Conservation (phyloP, 2,113 vertebrate genomes). For the Podarcis muralis region DNA sequence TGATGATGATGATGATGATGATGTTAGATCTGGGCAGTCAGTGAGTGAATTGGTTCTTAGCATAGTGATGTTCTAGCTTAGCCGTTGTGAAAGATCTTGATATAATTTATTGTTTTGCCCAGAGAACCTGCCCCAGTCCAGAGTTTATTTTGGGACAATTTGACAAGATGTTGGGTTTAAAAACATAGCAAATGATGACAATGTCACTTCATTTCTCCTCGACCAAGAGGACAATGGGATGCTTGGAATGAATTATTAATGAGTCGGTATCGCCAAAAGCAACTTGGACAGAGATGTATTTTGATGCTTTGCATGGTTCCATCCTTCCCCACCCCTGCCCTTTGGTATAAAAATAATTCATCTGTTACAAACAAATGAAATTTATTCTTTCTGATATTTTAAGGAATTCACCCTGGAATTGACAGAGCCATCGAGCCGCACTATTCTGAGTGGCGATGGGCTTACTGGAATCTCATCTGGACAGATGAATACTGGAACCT, state of each 20-base stretch:
- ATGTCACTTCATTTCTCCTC: slow-evolving; percentile 61
- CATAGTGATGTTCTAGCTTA: neutral
- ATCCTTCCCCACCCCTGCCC: too few species aligned
- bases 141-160: slow-evolving; percentile 57
- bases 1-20: too few species aligned
- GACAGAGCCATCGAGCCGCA: neutral
- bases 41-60: neutral
- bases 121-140: slow-evolving; percentile 44
- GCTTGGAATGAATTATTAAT: slow-evolving; percentile 63
- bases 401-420: neutral
- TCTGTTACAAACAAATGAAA: slow-evolving; percentile 30
- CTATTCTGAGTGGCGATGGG: too few species aligned
- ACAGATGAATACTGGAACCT: too few species aligned
- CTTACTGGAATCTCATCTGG: too few species aligned
- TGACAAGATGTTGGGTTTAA: slow-evolving; percentile 43
- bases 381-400: slow-evolving; percentile 5
- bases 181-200: slow-evolving; percentile 52
- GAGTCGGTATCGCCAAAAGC: slow-evolving; percentile 53
- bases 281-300: slow-evolving; percentile 29
- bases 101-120: slow-evolving; percentile 24
- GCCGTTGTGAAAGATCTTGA: neutral
- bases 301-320: neutral
- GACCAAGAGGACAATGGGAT: slow-evolving; percentile 52
- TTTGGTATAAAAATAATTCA: slow-evolving; percentile 18
- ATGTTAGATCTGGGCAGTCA: neutral